Conservation (phyloP, 2,113 vertebrate species). For the Leiothrix lutea region DNA sequence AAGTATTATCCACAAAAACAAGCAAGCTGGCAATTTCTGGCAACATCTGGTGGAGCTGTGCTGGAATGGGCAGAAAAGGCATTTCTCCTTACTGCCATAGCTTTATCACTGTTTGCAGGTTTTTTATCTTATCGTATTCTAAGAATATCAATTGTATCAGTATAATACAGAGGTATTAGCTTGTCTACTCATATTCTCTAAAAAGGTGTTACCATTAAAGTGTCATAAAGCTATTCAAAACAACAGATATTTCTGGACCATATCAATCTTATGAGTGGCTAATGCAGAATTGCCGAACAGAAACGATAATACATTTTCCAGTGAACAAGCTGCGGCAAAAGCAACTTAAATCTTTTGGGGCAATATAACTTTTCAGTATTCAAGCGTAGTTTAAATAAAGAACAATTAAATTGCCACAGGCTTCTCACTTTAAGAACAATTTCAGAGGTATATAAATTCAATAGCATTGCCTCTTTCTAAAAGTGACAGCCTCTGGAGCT, state of each 20-base stretch:
- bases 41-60: neutral
- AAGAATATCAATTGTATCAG: conserved; percentile 8
- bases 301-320: neutral
- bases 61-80: neutral
- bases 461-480: neutral
- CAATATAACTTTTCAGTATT: neutral
- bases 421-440: neutral
- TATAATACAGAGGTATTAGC: neutral
- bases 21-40: neutral
- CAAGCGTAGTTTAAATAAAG: neutral
- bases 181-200: neutral
- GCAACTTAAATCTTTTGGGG: neutral
- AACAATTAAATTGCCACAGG: neutral
- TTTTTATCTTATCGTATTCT: conserved; percentile 6
- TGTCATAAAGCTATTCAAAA: conserved; percentile 13
- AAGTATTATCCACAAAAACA: neutral
- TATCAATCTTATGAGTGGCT: neutral
- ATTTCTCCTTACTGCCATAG: neutral
- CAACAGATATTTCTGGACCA: neutral
- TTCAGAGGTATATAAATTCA: conserved; percentile 29
- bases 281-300: neutral
- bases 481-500: conserved; percentile 31
- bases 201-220: neutral
- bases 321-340: neutral
- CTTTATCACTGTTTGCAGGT: neutral